Evolutionary conservation across 2,113 vertebrate species (phyloP).

Genomic region (Microcebus lehilahytsara): DNA sequence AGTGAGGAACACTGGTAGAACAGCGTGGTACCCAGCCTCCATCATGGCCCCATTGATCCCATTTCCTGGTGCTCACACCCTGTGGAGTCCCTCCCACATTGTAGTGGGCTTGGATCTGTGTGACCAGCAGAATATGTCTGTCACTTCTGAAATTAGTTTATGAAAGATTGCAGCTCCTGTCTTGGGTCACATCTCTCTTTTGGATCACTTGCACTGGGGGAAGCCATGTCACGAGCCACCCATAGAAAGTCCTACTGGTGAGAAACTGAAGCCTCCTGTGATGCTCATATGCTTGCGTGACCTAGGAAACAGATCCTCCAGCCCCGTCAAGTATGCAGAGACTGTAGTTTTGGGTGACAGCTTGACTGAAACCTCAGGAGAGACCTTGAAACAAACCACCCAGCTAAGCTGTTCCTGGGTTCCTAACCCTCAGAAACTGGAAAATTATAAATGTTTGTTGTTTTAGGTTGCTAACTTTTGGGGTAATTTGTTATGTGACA

Average conservation of each 20-base stretch:
- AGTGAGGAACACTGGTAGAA: not conserved
- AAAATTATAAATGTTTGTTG: not conserved
- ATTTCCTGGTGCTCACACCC: not conserved
- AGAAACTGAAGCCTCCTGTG: not conserved
- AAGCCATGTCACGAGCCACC: not conserved
- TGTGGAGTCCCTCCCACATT: not conserved
- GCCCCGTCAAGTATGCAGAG: not conserved
- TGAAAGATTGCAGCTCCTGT: not conserved
- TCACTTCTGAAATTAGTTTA: not conserved
- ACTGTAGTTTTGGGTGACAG: not conserved
- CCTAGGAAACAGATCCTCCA: not conserved
- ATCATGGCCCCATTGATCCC: not conserved
- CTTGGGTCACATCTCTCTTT: not conserved
- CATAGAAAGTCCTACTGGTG: not conserved
- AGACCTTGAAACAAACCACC: not conserved
- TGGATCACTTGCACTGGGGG: not conserved
- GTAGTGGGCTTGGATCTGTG: not conserved
- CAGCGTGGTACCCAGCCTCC: not conserved
- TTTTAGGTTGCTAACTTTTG: not conserved
- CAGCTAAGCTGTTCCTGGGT: not conserved
- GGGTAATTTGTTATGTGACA: not conserved
- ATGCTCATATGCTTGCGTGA: not conserved
- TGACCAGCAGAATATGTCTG: not conserved
- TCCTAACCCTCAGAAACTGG: not conserved
- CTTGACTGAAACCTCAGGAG: not conserved